These are phyloP conservation scores for Drosophila recens DNA, from an alignment of 2,888 invertebrate species.

Conservation along the genomic window DNA sequence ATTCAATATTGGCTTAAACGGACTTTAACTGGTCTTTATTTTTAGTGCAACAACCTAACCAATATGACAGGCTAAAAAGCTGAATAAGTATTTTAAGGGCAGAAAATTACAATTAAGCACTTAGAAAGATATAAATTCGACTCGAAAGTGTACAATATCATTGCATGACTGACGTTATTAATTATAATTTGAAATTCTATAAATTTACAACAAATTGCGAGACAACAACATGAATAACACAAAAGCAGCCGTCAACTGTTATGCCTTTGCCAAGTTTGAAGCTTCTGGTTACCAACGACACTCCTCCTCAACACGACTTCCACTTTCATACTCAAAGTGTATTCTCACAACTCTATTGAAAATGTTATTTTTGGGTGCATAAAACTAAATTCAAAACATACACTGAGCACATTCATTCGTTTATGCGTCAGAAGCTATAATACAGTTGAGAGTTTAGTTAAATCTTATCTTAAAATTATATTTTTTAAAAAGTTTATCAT, in stretches of 20 bases:
- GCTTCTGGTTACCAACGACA: slow-evolving; percentile 41
- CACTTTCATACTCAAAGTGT: not conserved
- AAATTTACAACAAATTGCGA: slow-evolving; percentile 64
- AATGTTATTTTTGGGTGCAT: slow-evolving; percentile 51
- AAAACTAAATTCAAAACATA: slow-evolving; percentile 33
- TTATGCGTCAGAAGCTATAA: slow-evolving; percentile 17
- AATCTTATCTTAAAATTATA: not conserved
- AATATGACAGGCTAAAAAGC: not conserved
- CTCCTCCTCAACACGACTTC: not conserved
- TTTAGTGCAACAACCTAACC: not conserved
- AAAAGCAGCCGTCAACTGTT: slow-evolving; percentile 44
- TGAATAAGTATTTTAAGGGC: slow-evolving; percentile 40
- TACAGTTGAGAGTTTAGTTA: not conserved
- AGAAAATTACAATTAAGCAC: slow-evolving; percentile 27
- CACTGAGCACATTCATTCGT: not conserved
- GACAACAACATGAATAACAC: slow-evolving; percentile 23
- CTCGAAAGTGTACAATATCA: slow-evolving; percentile 59
- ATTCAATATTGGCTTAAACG: slow-evolving; percentile 43
- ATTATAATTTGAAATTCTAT: slow-evolving; percentile 78
- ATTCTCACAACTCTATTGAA: slow-evolving; percentile 35
- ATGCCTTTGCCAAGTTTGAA: slow-evolving; percentile 29
- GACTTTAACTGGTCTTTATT: not conserved
- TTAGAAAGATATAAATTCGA: slow-evolving; percentile 21
- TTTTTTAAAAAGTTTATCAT: no score
- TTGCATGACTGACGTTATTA: slow-evolving; percentile 67